Base-by-base conservation (phyloP, 1,140 invertebrate genomes). In the Hyles euphorbiae region DNA sequence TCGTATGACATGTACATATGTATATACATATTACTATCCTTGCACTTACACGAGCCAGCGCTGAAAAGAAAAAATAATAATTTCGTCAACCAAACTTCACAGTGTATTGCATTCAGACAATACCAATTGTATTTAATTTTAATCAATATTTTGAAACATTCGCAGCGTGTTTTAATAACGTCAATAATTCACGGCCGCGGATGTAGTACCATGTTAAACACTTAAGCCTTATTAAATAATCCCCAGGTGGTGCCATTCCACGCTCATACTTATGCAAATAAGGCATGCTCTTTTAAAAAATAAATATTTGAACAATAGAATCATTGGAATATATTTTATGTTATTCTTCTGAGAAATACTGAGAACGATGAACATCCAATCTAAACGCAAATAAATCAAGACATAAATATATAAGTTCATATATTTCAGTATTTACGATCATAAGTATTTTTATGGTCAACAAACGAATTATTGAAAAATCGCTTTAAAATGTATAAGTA, bases 241-340 rank as follows among this genome's bases (percentile, higher is more conserved):
- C 63, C 62, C 60, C 56, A 54, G 63, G 60, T 62, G 63, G 63
- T 12, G 45, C 53, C 60, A 47, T 76, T 74, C 74, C 63, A 50
- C 68, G 68, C 72, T 72, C 63, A 72, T 56, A 61, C 63, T 68
- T 76, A 72, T 68, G 63, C 67, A 73, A 76, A 70, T 73, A 68
- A 71, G 57, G 52, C 43, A 44, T 44, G 32, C 58, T 48, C 53
- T 56, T 74, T 61, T 69, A 22, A 12, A 12, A 22, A 53, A 11
- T 22, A 22, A 53, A 22, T 3, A 11, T 70, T 60, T 60, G 49
- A 53, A 63, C 58, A 52, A 65, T 52, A 65, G 63, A 54, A 64
- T 60, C 67, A 56, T 58, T 40, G 54, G 62, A 63, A 67, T 53
- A 57, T 54, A 48, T 56, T 72, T 66, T 59, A 60, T 53, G 48